Percentiles rank a stretch among this genome's conserved stretches.
These are phyloP conservation scores for Amphipyra berbera DNA, from an alignment of 2,888 invertebrate species.

Conservation along the genomic window DNA sequence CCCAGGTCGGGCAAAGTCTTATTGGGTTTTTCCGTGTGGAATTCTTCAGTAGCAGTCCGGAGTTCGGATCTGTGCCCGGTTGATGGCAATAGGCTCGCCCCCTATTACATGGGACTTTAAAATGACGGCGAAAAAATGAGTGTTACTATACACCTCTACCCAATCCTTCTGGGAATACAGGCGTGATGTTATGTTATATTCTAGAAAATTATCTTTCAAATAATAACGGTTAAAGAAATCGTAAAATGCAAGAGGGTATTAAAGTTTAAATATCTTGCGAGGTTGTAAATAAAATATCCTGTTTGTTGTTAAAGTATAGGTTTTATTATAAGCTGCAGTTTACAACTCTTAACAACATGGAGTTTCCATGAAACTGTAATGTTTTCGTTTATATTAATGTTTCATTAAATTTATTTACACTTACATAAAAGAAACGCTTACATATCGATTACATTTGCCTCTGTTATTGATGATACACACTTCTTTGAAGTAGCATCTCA, in stretches of 20 bases:
- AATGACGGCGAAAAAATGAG: too few relatives aligned
- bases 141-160: too few relatives aligned
- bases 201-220: not conserved
- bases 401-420: constrained; percentile 76
- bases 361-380: constrained; percentile 86
- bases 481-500: constrained; percentile 79
- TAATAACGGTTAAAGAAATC: not conserved
- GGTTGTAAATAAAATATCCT: constrained; percentile 32
- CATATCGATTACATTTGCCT: constrained; percentile 61
- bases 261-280: not conserved
- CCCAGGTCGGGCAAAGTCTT: too few relatives aligned
- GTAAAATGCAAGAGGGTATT: not conserved
- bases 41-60: too few relatives aligned
- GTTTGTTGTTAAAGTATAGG: constrained; percentile 74
- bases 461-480: constrained; percentile 66
- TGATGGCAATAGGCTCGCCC: too few relatives aligned
- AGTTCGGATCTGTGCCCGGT: too few relatives aligned
- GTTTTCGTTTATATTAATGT: constrained; percentile 66
- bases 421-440: constrained; percentile 66
- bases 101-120: too few relatives aligned
- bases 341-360: constrained; percentile 85
- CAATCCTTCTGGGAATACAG: too few relatives aligned
- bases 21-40: too few relatives aligned
- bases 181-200: too few relatives aligned
- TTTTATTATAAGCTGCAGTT: constrained; percentile 86